Evolutionary conservation across 2,888 invertebrate species (phyloP), one percentile per base, ranked within the genome.

Genomic region (Drosophila niveifrons): DNA sequence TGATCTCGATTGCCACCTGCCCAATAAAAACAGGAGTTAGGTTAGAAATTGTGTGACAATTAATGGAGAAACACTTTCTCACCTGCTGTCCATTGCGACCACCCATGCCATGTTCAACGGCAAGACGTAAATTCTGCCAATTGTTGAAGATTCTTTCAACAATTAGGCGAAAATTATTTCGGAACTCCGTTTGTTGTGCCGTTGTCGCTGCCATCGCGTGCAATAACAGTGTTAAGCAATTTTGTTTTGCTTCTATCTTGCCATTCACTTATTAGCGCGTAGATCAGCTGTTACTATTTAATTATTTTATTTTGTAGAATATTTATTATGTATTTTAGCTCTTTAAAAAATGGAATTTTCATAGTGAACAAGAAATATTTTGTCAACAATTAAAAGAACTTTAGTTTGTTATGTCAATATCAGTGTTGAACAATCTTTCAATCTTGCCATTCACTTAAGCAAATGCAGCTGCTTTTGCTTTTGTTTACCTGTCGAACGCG

Each of bases 31-130:
- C n/a, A n/a, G 36, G 36, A 39, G 52, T 48, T 55, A 87, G 86
- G 88, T 88, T 83, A 87, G 56, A 85, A 53, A 53, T 48, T 28
- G 11, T 0, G n/a, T n/a, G 11, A 6, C 23, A 23, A 4, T 23
- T 23, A 23, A 23, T 1, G 23, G 1, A 2, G 15, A 1, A 18
- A n/a, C 0, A 7, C 7, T 0, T 8, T 3, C 64, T 72, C 92
- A 95, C 95, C 92, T 95, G 94, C 92, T 94, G 94, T 46, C 95
- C 95, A 79, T 95, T 94, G 17, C 94, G 94, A 18, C 95, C 95
- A 34, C 95, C 95, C 95, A 95, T 95, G 77, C 95, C 95, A 94
- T 96, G 95, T 91, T 96, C 95, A 0, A 96, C 95, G 34, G 95
- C 95, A 29, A 96, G 91, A 80, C 94, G 94, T 29, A 96, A 90